These are phyloP conservation scores for Brotogeris chrysoptera DNA, from an alignment of 2,797 vertebrate genomes.

Conservation along the genomic window DNA sequence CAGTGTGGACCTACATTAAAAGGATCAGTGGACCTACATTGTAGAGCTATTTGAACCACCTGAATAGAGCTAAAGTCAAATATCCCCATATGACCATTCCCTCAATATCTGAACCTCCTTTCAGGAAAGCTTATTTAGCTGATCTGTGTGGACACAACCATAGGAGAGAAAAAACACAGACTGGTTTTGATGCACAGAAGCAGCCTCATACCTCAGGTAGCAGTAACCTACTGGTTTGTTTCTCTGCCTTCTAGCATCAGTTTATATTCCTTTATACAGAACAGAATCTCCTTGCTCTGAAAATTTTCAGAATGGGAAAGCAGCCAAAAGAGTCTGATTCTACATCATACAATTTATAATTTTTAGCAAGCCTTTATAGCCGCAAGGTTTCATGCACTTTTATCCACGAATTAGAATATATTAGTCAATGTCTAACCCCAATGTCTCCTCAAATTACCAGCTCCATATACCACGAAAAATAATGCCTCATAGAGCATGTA, in stretches of 20 bases:
- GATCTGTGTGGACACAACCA: not conserved
- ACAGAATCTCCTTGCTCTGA: not conserved
- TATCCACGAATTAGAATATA: not conserved
- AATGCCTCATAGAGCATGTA: not conserved
- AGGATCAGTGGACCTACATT: not conserved
- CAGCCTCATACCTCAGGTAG: not conserved
- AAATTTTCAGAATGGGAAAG: not conserved
- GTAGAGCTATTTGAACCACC: not conserved
- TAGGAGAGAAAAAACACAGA: not conserved
- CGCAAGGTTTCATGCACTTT: not conserved
- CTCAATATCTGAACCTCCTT: not conserved
- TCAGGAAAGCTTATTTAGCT: not conserved
- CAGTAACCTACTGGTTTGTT: not conserved
- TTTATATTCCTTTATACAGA: not conserved
- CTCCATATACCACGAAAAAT: not conserved
- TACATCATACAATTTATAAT: not conserved
- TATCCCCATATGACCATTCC: not conserved
- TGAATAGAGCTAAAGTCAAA: not conserved
- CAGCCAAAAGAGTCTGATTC: not conserved
- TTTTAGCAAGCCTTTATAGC: not conserved
- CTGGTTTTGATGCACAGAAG: not conserved
- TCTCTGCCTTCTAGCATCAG: not conserved
- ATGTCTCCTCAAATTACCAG: not conserved
- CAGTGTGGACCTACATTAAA: not conserved
- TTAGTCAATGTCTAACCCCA: not conserved